A percentile compares a stretch with the other conserved stretches of the same genome.
phyloP scores from a whole-genome alignment of 2,113 vertebrate genomes.

The Neolamprologus hecqui region DNA sequence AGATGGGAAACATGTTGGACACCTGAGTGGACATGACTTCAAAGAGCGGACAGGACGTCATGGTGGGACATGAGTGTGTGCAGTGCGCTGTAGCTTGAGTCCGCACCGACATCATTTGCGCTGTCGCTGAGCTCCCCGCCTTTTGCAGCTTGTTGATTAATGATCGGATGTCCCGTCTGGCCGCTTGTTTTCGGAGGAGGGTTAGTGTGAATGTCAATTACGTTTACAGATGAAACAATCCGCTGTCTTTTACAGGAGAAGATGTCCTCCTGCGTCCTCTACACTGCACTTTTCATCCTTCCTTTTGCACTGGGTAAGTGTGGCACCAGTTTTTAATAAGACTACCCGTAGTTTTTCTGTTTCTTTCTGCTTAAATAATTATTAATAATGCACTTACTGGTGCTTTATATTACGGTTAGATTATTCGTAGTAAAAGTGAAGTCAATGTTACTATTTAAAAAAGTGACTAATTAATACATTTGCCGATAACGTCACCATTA shows the following conservation, averaged over 20 bases:
- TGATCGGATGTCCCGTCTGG: not conserved
- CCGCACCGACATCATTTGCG: not conserved
- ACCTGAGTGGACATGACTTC: conserved; percentile 5
- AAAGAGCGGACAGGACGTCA: not conserved
- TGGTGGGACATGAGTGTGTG: not conserved
- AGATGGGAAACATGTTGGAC: not conserved
- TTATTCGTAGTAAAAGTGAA: not conserved
- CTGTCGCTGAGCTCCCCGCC: not conserved
- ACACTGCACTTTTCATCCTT: conserved; percentile 14
- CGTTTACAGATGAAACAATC: not conserved
- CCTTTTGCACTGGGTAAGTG: conserved; percentile 33
- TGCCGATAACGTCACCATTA: not conserved
- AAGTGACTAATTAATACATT: not conserved
- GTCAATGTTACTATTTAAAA: rapidly evolving
- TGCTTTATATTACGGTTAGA: not conserved
- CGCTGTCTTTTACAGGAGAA: conserved; percentile 18
- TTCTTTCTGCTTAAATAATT: not conserved
- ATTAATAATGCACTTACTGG: not conserved
- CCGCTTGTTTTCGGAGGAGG: not conserved
- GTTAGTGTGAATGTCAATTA: not conserved
- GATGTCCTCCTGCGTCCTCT: conserved; percentile 32
- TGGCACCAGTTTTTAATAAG: not conserved
- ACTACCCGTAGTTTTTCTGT: not conserved
- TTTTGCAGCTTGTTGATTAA: not conserved
- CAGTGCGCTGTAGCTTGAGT: not conserved